These are phyloP conservation scores for Linnaemya tessellans DNA, from an alignment of 2,888 invertebrate genomes.

Conservation along the genomic window DNA sequence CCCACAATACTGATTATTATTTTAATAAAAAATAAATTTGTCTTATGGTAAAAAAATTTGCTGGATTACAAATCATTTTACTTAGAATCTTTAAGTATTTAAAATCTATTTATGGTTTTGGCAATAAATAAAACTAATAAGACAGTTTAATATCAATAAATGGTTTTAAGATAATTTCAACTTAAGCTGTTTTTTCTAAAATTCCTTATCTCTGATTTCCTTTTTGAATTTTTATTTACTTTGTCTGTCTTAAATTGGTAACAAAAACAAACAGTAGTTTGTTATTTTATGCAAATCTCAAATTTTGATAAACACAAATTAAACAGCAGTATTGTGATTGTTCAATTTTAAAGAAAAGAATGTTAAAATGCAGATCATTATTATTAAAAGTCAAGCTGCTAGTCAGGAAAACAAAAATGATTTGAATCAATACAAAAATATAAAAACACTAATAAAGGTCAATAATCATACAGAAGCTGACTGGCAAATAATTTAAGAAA, in stretches of 20 bases:
- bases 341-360: slow-evolving; percentile 10
- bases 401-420: not conserved
- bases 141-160: no score
- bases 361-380: slow-evolving; percentile 49
- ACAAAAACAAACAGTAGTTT: slow-evolving; percentile 67
- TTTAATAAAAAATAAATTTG: no score
- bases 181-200: not conserved
- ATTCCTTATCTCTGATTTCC: not conserved
- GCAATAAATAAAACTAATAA: no score
- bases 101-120: no score
- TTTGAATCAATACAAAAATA: not conserved
- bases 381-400: not conserved
- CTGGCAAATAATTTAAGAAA: not conserved
- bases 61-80: no score
- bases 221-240: slow-evolving; percentile 10
- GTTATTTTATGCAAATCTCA: slow-evolving; percentile 69
- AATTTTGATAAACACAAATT: slow-evolving; percentile 6
- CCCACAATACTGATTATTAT: no score
- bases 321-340: not conserved
- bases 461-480: slow-evolving; percentile 23
- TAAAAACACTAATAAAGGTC: slow-evolving; percentile 33
- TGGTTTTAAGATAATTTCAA: not conserved
- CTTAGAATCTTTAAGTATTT: no score
- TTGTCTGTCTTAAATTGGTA: slow-evolving; percentile 12
- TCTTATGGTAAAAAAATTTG: no score